Percentiles rank a stretch among this genome's conserved stretches.
Evolutionary conservation across 2,888 invertebrate species (phyloP).

Genomic region (Drosophila formosana): DNA sequence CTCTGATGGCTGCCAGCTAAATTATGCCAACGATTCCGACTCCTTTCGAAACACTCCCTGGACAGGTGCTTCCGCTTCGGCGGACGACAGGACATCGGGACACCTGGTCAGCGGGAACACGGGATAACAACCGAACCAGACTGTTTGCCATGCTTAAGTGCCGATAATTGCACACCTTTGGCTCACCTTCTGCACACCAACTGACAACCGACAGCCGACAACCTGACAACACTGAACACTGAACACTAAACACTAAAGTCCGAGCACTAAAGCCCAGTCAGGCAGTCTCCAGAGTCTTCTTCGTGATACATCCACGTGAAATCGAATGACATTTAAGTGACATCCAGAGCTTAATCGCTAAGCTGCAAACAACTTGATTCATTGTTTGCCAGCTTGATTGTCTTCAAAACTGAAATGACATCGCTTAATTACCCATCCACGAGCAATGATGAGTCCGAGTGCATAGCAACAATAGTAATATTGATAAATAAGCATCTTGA

Average conservation of each 20-base stretch:
- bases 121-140: not conserved
- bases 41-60: slow-evolving; percentile 5
- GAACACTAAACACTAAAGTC: slow-evolving; percentile 2
- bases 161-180: slow-evolving; percentile 65
- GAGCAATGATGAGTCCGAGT: slow-evolving; percentile 17
- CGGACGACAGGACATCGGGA: slow-evolving; percentile 4
- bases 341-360: slow-evolving; percentile 66
- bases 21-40: slow-evolving; percentile 59
- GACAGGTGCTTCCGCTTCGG: slow-evolving; percentile 42
- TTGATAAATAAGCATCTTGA: not conserved
- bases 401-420: slow-evolving; percentile 4
- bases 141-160: slow-evolving; percentile 68
- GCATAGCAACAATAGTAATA: not conserved
- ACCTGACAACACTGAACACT: slow-evolving; percentile 8
- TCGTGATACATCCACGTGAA: slow-evolving; percentile 50
- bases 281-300: slow-evolving; percentile 37
- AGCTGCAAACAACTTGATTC: slow-evolving; percentile 33
- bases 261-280: not conserved
- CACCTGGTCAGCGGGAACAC: not conserved
- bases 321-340: slow-evolving; percentile 72
- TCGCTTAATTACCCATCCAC: slow-evolving; percentile 17
- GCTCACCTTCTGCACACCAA: slow-evolving; percentile 41
- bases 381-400: slow-evolving; percentile 12
- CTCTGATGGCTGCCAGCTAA: slow-evolving; percentile 59
- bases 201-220: slow-evolving; percentile 2